These are phyloP conservation scores for Cordilura impudica DNA, from an alignment of 2,888 invertebrate species.

Conservation along the genomic window DNA sequence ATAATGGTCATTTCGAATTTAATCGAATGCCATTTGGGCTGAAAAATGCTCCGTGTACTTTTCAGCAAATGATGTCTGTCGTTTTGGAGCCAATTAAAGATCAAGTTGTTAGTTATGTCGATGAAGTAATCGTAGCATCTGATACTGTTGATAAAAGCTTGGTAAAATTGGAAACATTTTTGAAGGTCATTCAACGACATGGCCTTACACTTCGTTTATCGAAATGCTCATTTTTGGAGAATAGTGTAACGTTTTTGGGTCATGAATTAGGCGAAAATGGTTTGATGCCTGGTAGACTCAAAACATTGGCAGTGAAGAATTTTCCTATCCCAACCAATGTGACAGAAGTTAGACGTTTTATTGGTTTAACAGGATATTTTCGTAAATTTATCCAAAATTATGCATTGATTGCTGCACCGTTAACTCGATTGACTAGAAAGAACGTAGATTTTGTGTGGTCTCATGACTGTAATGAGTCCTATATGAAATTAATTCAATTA, in stretches of 20 bases:
- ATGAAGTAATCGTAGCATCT: slow-evolving; percentile 8
- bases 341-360: slow-evolving; percentile 37
- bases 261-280: slow-evolving; percentile 47
- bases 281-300: slow-evolving; percentile 64
- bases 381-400: no score
- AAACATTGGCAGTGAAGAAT: slow-evolving; percentile 66
- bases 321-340: slow-evolving; percentile 64
- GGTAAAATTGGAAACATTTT: background rate
- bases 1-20: slow-evolving; percentile 34
- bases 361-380: slow-evolving; percentile 70
- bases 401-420: no score
- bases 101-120: slow-evolving; percentile 36
- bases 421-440: slow-evolving; percentile 54
- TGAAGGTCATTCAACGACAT: background rate
- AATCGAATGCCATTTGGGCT: slow-evolving; percentile 44
- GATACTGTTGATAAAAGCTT: background rate
- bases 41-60: slow-evolving; percentile 70
- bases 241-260: slow-evolving; percentile 6
- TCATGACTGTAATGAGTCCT: slow-evolving; percentile 38
- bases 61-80: slow-evolving; percentile 67
- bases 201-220: slow-evolving; percentile 6
- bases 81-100: slow-evolving; percentile 28
- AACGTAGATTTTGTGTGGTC: slow-evolving; percentile 46
- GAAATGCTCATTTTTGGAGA: slow-evolving; percentile 13
- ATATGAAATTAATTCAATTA: slow-evolving; percentile 59